These are phyloP conservation scores for Drosophila navojoa DNA, from an alignment of 1,140 invertebrate species.

Conservation along the genomic window DNA sequence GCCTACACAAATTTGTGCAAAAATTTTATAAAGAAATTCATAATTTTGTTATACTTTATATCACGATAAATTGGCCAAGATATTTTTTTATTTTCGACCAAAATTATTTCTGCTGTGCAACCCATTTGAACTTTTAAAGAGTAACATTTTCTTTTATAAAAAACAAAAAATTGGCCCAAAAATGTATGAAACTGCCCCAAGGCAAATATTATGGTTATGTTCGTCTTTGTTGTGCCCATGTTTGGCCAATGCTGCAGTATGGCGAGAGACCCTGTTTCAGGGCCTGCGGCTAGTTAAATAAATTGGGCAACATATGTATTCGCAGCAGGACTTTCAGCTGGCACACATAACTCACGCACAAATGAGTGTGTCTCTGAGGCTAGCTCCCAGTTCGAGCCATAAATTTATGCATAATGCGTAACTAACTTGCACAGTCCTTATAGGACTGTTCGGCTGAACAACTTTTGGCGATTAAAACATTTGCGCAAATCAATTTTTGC, in stretches of 20 bases:
- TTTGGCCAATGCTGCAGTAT: not conserved
- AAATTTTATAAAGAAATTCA: too few relatives aligned
- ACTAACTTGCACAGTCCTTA: slow-evolving; percentile 26
- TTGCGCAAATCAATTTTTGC: slow-evolving; percentile 70
- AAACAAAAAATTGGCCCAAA: slow-evolving; percentile 14
- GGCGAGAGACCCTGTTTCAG: not conserved
- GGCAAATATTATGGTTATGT: slow-evolving; percentile 27
- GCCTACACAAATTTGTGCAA: too few relatives aligned
- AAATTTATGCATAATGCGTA: slow-evolving; percentile 14
- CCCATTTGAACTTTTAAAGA: slow-evolving; percentile 7
- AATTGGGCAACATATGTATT: slow-evolving; percentile 32
- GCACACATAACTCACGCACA: slow-evolving; percentile 7
- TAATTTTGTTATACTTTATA: not conserved
- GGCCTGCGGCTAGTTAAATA: slow-evolving; percentile 31
- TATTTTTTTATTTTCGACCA: not conserved
- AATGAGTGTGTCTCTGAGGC: not conserved
- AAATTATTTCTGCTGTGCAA: not conserved
- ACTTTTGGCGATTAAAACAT: slow-evolving; percentile 58
- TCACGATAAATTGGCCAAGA: not conserved
- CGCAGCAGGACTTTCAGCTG: not conserved
- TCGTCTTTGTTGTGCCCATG: slow-evolving; percentile 13
- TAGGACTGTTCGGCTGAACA: not conserved
- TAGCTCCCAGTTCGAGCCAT: not conserved
- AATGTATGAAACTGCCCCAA: slow-evolving; percentile 29
- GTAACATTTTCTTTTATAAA: not conserved